Evolutionary conservation across 2,888 invertebrate species (phyloP).

Genomic region (Euplexia lucipara): DNA sequence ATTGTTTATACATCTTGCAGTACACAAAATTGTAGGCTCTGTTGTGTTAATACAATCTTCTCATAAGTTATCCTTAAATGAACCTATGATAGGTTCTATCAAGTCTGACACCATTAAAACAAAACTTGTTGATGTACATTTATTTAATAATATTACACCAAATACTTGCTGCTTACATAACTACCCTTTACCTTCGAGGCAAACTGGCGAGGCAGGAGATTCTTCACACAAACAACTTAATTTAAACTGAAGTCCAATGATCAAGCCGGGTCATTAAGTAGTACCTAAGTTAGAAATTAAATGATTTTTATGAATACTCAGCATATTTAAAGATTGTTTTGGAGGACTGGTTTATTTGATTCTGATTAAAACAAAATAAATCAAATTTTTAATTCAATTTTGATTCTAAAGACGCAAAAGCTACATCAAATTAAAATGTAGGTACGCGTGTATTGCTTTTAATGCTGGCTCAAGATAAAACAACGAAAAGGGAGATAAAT

Average conservation of each 20-base stretch:
- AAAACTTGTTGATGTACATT: slow-evolving; percentile 39
- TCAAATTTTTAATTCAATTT: background rate
- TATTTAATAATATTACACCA: slow-evolving; percentile 28
- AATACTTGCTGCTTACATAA: slow-evolving; percentile 36
- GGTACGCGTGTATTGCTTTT: background rate
- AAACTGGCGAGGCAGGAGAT: slow-evolving; percentile 49
- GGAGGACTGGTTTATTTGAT: background rate
- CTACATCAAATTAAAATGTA: background rate
- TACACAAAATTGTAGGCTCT: background rate
- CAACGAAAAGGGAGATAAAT: background rate
- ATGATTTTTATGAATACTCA: too few relatives aligned
- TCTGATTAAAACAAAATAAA: background rate
- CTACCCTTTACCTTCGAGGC: slow-evolving; percentile 43
- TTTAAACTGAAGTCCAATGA: slow-evolving; percentile 22
- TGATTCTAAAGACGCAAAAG: background rate
- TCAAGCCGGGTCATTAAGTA: slow-evolving; percentile 17
- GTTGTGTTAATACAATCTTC: background rate
- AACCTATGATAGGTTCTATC: too few relatives aligned
- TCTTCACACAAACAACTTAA: slow-evolving; percentile 17
- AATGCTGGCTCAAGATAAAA: background rate
- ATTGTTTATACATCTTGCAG: background rate
- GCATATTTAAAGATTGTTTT: too few relatives aligned
- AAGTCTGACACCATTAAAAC: too few relatives aligned
- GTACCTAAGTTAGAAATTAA: background rate
- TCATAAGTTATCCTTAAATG: too few relatives aligned